Evolutionary conservation across 2,888 invertebrate species (phyloP).

Genomic region (Cetonia aurata): DNA sequence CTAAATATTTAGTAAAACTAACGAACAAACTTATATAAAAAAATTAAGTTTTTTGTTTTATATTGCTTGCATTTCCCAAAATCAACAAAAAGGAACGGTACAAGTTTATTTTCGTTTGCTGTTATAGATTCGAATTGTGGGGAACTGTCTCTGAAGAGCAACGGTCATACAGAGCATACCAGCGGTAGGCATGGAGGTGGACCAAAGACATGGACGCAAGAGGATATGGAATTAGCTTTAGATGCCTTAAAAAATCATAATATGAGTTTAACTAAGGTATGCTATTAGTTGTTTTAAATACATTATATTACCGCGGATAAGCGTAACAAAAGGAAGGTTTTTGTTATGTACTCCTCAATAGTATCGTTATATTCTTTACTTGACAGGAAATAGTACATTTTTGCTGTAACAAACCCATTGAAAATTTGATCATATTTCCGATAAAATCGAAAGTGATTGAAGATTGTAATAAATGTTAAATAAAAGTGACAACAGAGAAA

Average conservation of each 20-base stretch:
- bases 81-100: no score
- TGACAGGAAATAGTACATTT: no score
- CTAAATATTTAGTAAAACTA: no score
- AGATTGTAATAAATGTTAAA: no score
- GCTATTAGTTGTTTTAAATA: background rate
- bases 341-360: background rate
- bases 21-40: background rate
- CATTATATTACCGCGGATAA: background rate
- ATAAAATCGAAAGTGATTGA: no score
- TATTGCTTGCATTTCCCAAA: background rate
- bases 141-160: conserved; percentile 56
- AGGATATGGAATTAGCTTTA: conserved; percentile 90
- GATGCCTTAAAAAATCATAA: conserved; percentile 88
- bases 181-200: conserved; percentile 71
- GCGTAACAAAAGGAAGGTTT: no score
- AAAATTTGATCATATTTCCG: no score
- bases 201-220: conserved; percentile 89
- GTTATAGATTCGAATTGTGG: conserved; percentile 41
- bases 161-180: conserved; percentile 63
- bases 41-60: background rate
- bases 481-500: no score
- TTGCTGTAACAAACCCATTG: no score
- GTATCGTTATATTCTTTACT: background rate
- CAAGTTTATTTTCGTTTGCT: background rate
- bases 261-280: conserved; percentile 89